phyloP scores from a whole-genome alignment of 2,888 invertebrate genomes.

The Coelopa pilipes region DNA sequence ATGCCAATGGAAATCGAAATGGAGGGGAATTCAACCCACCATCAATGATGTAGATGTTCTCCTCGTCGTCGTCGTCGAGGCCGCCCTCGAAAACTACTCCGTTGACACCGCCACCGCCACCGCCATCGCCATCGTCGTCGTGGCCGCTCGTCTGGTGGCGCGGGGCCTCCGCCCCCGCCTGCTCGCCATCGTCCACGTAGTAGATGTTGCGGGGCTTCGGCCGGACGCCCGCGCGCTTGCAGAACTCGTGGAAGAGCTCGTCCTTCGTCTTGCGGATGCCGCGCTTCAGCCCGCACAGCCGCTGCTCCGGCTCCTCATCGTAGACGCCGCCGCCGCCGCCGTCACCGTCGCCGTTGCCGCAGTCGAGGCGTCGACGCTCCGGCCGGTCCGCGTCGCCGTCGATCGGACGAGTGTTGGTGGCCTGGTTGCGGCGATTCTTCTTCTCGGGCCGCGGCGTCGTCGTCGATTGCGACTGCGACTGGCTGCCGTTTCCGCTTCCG shows the following conservation, averaged over 20 bases:
- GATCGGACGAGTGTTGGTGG: slow-evolving; percentile 53
- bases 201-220: slow-evolving; percentile 66
- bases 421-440: slow-evolving; percentile 54
- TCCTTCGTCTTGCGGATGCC: slow-evolving; percentile 64
- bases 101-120: slow-evolving; percentile 16
- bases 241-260: slow-evolving; percentile 65
- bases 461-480: slow-evolving; percentile 18
- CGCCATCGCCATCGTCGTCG: not conserved
- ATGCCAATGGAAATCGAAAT: not conserved
- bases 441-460: slow-evolving; percentile 23
- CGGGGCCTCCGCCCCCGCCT: slow-evolving; percentile 26
- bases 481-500: slow-evolving; percentile 38
- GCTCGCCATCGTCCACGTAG: slow-evolving; percentile 58
- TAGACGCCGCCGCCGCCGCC: slow-evolving; percentile 22
- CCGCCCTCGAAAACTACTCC: not conserved
- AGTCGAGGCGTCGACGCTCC: slow-evolving; percentile 30
- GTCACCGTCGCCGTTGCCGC: slow-evolving; percentile 43
- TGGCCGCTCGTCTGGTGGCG: not conserved
- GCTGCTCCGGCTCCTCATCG: slow-evolving; percentile 47
- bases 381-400: slow-evolving; percentile 30
- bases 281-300: slow-evolving; percentile 61
- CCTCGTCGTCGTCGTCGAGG: slow-evolving; percentile 41
- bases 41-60: slow-evolving; percentile 56
- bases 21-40: slow-evolving; percentile 48
- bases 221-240: slow-evolving; percentile 62